Base-by-base conservation (phyloP, 2,888 invertebrate genomes). In the Drosophila antonietae region DNA sequence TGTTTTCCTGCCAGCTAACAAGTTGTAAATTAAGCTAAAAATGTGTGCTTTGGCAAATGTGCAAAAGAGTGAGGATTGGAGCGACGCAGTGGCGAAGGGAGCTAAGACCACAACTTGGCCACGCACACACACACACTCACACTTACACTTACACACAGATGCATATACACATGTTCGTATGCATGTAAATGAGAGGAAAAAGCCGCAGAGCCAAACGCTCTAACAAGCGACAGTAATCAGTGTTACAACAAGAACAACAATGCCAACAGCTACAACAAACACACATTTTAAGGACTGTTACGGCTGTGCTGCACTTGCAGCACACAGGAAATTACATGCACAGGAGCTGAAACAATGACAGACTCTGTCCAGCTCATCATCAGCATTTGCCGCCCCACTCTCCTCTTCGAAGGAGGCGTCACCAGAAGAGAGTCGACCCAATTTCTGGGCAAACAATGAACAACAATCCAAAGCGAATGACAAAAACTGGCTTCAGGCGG, bases 21-120 rank as follows among this genome's bases (percentile, higher is more conserved):
- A 84, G 84, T 84, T 87, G 88, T 84, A 84, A 84, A 84, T 84
- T 88, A 81, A 84, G 82, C 84, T 81, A 79, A 85, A 83, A 86
- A 74, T 83, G 81, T 83, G 75, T 83, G 78, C 80, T 81, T 81
- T 83, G 84, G 81, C 81, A 81, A 80, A 78, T 78, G 84, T 72
- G 78, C 72, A 70, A 72, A 72, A 71, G 73, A 58, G 73, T 72
- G 67, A 51, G 57, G 68, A 33, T 10, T 28, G 47, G 20, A 41
- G 60, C 14, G 37, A n/a, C 12, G 33, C 46, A 37, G 12, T 23
- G 44, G 12, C n/a, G 7, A 10, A n/a, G n/a, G 55, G n/a, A 55
- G 33, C n/a, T 67, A 5, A 59, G 52, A 35, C 75, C 66, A 59
- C 66, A 75, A 62, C 72, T 76, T 72, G 60, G 77, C 57, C 68